These are phyloP conservation scores for Drosophila crucigera DNA, from an alignment of 2,888 invertebrate genomes.

Conservation along the genomic window DNA sequence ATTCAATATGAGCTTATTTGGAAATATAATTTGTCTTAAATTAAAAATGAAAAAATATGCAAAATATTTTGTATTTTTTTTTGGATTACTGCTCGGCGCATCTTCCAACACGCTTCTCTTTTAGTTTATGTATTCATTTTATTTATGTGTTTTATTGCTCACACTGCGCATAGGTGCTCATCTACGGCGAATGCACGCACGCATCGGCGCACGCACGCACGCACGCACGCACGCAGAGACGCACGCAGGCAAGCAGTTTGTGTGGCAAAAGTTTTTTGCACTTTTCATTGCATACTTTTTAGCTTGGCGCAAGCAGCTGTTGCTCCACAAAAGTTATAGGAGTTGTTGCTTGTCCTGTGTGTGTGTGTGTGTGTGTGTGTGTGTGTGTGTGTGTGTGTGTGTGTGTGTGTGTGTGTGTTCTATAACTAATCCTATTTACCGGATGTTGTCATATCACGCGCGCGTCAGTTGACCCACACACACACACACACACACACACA, in stretches of 20 bases:
- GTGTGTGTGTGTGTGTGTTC: constrained; percentile 39
- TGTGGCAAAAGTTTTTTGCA: constrained; percentile 49
- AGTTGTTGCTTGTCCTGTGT: constrained; percentile 5
- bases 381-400: constrained; percentile 32
- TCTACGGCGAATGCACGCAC: constrained; percentile 11
- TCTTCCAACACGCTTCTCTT: not conserved
- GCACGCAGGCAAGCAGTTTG: constrained; percentile 21
- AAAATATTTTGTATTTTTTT: not conserved
- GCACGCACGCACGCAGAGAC: constrained; percentile 5
- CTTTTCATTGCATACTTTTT: constrained; percentile 72
- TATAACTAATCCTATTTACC: constrained; percentile 69
- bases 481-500: constrained; percentile 37
- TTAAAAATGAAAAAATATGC: not conserved
- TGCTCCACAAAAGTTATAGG: constrained; percentile 41
- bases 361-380: constrained; percentile 26
- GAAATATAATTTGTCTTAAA: not conserved
- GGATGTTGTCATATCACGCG: constrained; percentile 75
- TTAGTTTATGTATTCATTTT: not conserved
- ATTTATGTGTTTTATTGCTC: not conserved
- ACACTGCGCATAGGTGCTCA: constrained; percentile 15
- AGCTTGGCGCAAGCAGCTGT: constrained; percentile 63
- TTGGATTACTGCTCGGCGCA: not conserved
- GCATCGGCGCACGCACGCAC: not conserved
- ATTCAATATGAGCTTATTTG: not conserved
- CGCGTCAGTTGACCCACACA: constrained; percentile 71